Conservation (phyloP, 2,797 vertebrate species). For the Huso huso region DNA sequence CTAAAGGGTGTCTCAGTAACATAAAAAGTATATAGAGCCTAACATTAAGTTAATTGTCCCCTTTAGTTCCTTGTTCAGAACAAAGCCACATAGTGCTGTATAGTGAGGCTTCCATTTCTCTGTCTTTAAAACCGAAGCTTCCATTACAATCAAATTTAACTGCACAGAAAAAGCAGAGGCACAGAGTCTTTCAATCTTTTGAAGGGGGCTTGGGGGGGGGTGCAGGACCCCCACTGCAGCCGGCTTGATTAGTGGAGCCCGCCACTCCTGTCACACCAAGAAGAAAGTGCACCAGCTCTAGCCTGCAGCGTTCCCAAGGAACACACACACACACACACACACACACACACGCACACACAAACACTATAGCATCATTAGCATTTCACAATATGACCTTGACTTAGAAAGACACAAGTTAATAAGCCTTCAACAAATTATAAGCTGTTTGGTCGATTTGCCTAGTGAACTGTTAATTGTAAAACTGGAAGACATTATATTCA, state of each 20-base stretch:
- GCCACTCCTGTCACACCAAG: slow-evolving; percentile 2
- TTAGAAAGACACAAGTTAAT: slow-evolving; percentile 75
- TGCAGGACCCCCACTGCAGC: not conserved
- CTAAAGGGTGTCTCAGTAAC: no score
- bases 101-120: not conserved
- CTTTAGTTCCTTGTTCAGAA: no score
- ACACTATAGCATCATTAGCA: slow-evolving; percentile 24
- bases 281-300: not conserved
- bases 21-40: no score
- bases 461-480: slow-evolving; percentile 85
- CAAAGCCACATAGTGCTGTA: no score
- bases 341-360: not conserved
- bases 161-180: not conserved
- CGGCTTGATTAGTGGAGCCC: not conserved
- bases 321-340: not conserved
- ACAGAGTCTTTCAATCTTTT: not conserved
- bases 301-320: slow-evolving; percentile 1
- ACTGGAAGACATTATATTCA: slow-evolving; percentile 78
- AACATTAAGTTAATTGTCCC: no score
- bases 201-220: not conserved
- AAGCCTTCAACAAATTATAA: slow-evolving; percentile 78
- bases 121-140: not conserved
- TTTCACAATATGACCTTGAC: slow-evolving; percentile 73
- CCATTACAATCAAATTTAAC: not conserved
- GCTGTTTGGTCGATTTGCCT: slow-evolving; percentile 74